Evolutionary conservation across 2,797 vertebrate species (phyloP).

Genomic region (Manis pentadactyla): DNA sequence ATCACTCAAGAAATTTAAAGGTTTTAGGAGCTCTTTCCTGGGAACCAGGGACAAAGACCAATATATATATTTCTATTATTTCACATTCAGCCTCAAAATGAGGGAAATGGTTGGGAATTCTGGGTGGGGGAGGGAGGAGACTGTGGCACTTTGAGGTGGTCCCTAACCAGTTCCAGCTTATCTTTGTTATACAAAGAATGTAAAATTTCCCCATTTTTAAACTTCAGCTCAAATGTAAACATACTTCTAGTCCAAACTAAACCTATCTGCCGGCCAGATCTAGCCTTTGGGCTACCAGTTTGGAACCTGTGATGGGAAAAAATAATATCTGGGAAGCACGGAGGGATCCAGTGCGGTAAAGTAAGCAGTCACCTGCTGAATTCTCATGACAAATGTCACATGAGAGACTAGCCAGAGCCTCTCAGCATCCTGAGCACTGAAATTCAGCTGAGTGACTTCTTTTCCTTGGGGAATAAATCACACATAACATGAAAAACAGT

Average conservation of each 20-base stretch:
- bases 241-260: conserved; percentile 19
- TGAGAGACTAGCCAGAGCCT: not conserved
- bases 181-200: not conserved
- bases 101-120: not conserved
- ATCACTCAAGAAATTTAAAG: not conserved
- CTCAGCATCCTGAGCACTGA: not conserved
- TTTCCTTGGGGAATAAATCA: not conserved
- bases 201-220: conserved; percentile 3
- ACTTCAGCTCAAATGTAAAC: conserved; percentile 33
- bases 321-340: not conserved
- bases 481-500: not conserved
- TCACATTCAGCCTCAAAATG: not conserved
- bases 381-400: not conserved
- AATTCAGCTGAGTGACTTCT: not conserved
- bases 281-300: not conserved
- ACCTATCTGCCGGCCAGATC: not conserved
- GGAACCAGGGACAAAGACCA: not conserved
- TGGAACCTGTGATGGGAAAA: not conserved
- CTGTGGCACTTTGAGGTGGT: too few species aligned
- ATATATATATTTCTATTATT: not conserved
- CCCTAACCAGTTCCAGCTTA: not conserved
- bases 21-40: not conserved
- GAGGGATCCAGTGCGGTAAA: not conserved
- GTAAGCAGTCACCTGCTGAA: not conserved
- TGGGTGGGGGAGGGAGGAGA: too few species aligned